These are phyloP conservation scores for Pomatorhinus ruficollis DNA, from an alignment of 2,113 vertebrate genomes.

Conservation along the genomic window DNA sequence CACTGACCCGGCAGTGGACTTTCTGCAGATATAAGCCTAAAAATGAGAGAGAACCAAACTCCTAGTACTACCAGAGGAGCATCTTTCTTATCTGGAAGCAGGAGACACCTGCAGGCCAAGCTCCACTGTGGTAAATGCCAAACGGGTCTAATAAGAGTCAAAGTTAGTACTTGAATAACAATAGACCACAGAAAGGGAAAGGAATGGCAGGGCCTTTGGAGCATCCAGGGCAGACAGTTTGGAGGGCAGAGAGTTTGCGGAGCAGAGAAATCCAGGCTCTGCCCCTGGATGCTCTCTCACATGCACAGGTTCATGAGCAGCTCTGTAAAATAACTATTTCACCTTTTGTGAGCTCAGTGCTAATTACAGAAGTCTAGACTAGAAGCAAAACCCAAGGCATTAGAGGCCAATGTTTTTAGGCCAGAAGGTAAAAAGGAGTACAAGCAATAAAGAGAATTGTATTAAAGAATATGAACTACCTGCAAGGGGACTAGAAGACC, in stretches of 20 bases:
- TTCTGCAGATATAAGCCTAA: background rate
- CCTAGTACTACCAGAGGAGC: background rate
- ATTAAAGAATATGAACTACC: constrained; percentile 56
- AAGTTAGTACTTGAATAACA: background rate
- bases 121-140: background rate
- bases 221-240: background rate
- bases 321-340: background rate
- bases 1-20: background rate
- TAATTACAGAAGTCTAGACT: constrained; percentile 18
- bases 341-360: background rate
- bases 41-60: background rate
- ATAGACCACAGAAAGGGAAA: background rate
- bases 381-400: background rate
- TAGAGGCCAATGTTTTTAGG: background rate
- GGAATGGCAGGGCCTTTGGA: background rate
- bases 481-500: constrained; percentile 24
- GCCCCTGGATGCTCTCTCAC: background rate
- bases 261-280: background rate
- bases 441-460: constrained; percentile 58
- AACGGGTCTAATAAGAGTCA: background rate
- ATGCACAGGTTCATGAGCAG: background rate
- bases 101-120: background rate
- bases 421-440: constrained; percentile 43
- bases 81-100: background rate
- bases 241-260: background rate